A percentile compares a stretch with the other conserved stretches of the same genome.
These are phyloP conservation scores for Macrosoma leucophasiata DNA, from an alignment of 2,888 invertebrate species.

Conservation along the genomic window DNA sequence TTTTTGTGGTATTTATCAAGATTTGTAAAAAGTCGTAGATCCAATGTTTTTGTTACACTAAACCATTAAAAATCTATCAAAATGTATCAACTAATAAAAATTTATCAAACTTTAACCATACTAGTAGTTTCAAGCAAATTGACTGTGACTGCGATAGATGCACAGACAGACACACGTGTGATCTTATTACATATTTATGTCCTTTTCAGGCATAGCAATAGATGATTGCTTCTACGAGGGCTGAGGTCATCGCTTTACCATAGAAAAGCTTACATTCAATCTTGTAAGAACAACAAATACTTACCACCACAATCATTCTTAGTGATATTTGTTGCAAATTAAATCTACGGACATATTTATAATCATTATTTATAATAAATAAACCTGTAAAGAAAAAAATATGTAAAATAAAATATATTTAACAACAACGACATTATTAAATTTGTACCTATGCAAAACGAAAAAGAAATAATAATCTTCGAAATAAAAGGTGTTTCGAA, in stretches of 20 bases:
- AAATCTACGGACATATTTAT: slow-evolving; percentile 48
- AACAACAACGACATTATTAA: neutral
- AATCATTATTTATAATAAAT: slow-evolving; percentile 29
- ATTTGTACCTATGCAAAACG: neutral
- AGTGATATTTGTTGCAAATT: slow-evolving; percentile 40
- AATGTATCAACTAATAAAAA: no score
- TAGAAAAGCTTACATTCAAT: neutral
- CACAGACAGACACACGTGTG: neutral
- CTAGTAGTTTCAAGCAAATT: neutral
- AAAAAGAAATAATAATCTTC: neutral
- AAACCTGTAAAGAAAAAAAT: slow-evolving; percentile 23
- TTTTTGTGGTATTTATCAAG: no score
- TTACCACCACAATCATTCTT: slow-evolving; percentile 45
- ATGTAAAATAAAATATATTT: neutral
- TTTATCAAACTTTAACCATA: neutral
- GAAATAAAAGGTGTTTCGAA: neutral
- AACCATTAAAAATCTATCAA: no score
- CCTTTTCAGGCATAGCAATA: neutral
- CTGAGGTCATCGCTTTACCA: no score
- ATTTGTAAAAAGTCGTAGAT: no score
- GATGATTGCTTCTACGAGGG: neutral
- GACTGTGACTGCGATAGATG: neutral
- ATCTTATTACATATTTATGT: neutral
- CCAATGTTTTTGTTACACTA: no score
- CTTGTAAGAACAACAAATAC: slow-evolving; percentile 17